Percentiles rank a stretch among this genome's conserved stretches.
Evolutionary conservation across 1,140 invertebrate species (phyloP).

Genomic region (Drosophila miranda): DNA sequence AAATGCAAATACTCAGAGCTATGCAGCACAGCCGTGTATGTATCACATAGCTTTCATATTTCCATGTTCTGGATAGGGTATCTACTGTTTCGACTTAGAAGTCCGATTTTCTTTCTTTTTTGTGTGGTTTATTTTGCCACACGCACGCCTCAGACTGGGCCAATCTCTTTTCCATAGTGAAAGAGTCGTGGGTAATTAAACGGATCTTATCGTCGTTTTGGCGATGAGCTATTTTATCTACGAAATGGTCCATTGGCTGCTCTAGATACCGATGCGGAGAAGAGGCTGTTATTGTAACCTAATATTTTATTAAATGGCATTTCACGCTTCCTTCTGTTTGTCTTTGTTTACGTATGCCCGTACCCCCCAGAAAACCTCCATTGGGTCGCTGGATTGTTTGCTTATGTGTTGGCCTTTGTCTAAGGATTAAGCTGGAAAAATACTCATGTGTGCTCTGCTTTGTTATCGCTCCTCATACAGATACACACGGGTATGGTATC

Average conservation of each 20-base stretch:
- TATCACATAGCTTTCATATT: too few relatives aligned
- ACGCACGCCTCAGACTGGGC: not conserved
- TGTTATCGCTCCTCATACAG: slow-evolving; percentile 21
- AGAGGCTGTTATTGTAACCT: slow-evolving; percentile 61
- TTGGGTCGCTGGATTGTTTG: slow-evolving; percentile 49
- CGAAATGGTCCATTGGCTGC: slow-evolving; percentile 61
- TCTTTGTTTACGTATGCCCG: slow-evolving; percentile 28
- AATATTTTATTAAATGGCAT: slow-evolving; percentile 75
- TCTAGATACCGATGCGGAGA: slow-evolving; percentile 4
- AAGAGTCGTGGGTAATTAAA: slow-evolving; percentile 66
- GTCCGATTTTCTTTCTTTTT: too few relatives aligned
- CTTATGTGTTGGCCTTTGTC: slow-evolving; percentile 63
- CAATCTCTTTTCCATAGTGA: slow-evolving; percentile 19
- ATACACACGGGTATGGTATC: slow-evolving; percentile 9
- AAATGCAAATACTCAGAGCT: too few relatives aligned
- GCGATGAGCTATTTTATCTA: slow-evolving; percentile 58
- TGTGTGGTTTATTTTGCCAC: slow-evolving; percentile 12
- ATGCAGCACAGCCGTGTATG: too few relatives aligned
- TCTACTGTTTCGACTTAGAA: too few relatives aligned
- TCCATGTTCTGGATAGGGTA: too few relatives aligned
- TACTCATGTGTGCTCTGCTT: slow-evolving; percentile 45
- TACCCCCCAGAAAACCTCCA: not conserved
- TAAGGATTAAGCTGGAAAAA: slow-evolving; percentile 71
- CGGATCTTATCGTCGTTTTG: slow-evolving; percentile 53
- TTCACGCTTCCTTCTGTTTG: slow-evolving; percentile 63